phyloP scores from a whole-genome alignment of 1,140 invertebrate species.

The Listronotus bonariensis region DNA sequence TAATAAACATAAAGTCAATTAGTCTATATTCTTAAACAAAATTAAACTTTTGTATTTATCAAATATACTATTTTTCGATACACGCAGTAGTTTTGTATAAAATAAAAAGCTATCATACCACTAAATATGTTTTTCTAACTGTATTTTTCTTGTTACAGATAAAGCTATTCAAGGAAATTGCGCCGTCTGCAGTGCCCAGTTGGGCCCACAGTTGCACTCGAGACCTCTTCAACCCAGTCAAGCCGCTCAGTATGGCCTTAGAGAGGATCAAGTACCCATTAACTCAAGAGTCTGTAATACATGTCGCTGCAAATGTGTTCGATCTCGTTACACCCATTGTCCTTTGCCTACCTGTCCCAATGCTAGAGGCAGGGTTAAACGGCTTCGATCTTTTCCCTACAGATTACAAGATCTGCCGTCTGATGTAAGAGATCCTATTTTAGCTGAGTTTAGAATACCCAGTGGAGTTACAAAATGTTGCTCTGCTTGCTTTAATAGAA shows the following conservation, averaged over 20 bases:
- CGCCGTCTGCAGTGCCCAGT: conserved; percentile 62
- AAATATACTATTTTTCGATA: too few relatives aligned
- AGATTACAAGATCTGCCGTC: conserved; percentile 80
- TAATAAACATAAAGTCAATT: too few relatives aligned
- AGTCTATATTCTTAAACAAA: too few relatives aligned
- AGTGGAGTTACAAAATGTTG: conserved; percentile 88
- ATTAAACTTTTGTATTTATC: too few relatives aligned
- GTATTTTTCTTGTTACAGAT: conserved; percentile 55
- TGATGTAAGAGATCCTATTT: conserved; percentile 78
- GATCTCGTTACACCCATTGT: conserved; percentile 81
- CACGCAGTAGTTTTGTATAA: too few relatives aligned
- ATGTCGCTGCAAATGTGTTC: conserved; percentile 86
- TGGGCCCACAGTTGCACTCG: conserved; percentile 66
- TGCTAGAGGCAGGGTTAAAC: conserved; percentile 78
- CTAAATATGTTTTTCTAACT: too few relatives aligned
- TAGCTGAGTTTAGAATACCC: conserved; percentile 89
- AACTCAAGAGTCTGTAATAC: conserved; percentile 88
- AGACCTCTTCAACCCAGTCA: conserved; percentile 78
- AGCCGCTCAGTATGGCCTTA: conserved; percentile 84
- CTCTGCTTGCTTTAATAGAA: conserved; percentile 91
- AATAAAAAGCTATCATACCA: too few relatives aligned
- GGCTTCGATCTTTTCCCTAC: conserved; percentile 82
- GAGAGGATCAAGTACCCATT: conserved; percentile 74
- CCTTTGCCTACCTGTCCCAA: conserved; percentile 84
- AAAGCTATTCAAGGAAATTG: conserved; percentile 58